A percentile compares a stretch with the other conserved stretches of the same genome.
phyloP scores from a whole-genome alignment of 2,113 vertebrate genomes.

The Lota lota region DNA sequence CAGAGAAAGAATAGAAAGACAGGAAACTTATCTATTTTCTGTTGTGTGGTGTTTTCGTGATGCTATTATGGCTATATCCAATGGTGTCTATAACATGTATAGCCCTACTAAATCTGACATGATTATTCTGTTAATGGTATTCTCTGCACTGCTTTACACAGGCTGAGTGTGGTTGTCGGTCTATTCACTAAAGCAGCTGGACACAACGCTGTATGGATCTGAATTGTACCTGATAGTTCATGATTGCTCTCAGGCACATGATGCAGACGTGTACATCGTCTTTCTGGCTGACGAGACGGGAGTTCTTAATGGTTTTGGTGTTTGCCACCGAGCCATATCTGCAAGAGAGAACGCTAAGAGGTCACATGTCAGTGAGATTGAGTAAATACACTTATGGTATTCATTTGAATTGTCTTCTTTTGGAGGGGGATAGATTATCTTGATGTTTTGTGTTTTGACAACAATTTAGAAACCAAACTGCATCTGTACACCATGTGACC shows the following conservation, averaged over 20 bases:
- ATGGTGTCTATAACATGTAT: too few species aligned
- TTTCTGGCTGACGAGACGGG: conserved; percentile 93
- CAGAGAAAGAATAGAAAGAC: conserved; percentile 12
- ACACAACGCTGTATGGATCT: neutral
- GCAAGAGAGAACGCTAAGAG: conserved; percentile 48
- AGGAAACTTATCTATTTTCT: neutral
- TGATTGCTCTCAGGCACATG: conserved; percentile 94
- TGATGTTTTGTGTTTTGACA: conserved; percentile 15
- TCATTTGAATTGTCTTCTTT: neutral
- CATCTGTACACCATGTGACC: conserved; percentile 33
- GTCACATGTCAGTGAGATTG: conserved; percentile 8
- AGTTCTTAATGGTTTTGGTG: conserved; percentile 93
- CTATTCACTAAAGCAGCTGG: conserved; percentile 24
- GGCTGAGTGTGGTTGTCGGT: neutral
- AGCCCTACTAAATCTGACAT: neutral
- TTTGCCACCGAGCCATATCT: conserved; percentile 86
- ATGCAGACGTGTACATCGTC: conserved; percentile 97
- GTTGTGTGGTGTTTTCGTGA: too few species aligned
- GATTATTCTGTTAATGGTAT: neutral
- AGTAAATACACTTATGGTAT: neutral
- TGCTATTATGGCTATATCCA: too few species aligned
- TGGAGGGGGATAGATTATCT: neutral
- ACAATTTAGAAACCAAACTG: conserved; percentile 6
- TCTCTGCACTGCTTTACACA: too few species aligned
- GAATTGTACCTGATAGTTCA: conserved; percentile 94